Base-by-base conservation (phyloP, 2,797 vertebrate species). In the Pipistrellus kuhlii region DNA sequence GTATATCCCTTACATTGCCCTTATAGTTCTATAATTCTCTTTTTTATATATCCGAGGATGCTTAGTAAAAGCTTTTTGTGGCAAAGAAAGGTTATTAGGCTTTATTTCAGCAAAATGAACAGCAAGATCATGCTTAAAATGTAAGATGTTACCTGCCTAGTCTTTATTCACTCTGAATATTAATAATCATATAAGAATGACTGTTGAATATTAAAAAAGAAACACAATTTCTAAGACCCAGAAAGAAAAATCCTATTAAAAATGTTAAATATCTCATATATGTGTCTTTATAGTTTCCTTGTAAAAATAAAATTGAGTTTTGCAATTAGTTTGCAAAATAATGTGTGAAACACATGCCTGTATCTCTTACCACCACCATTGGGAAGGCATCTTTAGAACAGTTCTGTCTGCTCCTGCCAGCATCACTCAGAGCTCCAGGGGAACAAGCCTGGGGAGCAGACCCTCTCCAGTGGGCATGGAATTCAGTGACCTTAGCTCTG, bases 101-200 rank as follows among this genome's bases (percentile, higher is more conserved):
- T 96, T 96, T 82, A 94, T 64, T 95, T 96, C 85, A 87, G 77
- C 68, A 96, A 95, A 96, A 94, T 95, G 77, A 95, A 88, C 73
- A 91, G 89, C 62, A 95, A 93, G 72, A 95, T 93, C 93, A 94
- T 91, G 76, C 85, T 95, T 90, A 94, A 96, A 97, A 96, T 94
- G 53, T 94, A 95, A 96, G 76, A 73, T 96, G 85, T 94, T 96
- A 95, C 76, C 64, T 94, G 48, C 73, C 48, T 77, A 89, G 44
- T 10, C 32, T 94, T 93, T 91, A 94, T 71, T 71, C 86, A 88
- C 46, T 84, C 35, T 59, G 69, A 91, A 97, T 94, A 94, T 89
- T 96, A 96, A 96, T 85, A 71, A 90, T 80, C 12, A 77, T 87
- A 35, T 82, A 94, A 72, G 21, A 80, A 88, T 90, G 69, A 82